A percentile compares a stretch with the other conserved stretches of the same genome.
phyloP scores from a whole-genome alignment of 2,797 vertebrate species.

The Onychomys arenicola region DNA sequence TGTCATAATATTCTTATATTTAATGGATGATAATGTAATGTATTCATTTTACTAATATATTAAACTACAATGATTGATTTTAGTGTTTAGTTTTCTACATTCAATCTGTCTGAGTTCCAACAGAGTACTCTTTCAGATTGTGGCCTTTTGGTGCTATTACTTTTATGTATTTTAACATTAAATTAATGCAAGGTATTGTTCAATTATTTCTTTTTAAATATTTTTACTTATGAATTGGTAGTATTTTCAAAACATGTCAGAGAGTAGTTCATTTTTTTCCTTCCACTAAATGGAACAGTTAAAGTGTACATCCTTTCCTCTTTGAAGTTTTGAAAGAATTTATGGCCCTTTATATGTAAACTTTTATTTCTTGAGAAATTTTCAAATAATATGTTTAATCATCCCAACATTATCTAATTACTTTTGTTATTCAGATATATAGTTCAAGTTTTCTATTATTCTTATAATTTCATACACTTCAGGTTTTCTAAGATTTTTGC shows the following conservation, averaged over 20 bases:
- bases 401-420: neutral
- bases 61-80: neutral
- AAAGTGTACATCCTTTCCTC: neutral
- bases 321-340: neutral
- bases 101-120: neutral
- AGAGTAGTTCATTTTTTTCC: neutral
- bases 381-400: neutral
- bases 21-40: neutral
- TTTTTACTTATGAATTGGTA: no score
- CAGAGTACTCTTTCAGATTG: neutral
- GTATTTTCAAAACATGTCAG: neutral
- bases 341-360: neutral
- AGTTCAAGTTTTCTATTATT: constrained; percentile 1
- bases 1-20: neutral
- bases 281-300: neutral
- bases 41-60: constrained; percentile 35
- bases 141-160: neutral
- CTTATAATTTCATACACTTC: neutral
- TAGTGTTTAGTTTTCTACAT: neutral
- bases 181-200: neutral
- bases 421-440: neutral
- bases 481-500: neutral
- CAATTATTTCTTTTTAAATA: neutral
- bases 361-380: neutral
- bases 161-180: neutral